A percentile compares a stretch with the other conserved stretches of the same genome.
These are phyloP conservation scores for Symphodus melops DNA, from an alignment of 2,113 vertebrate species.

Conservation along the genomic window DNA sequence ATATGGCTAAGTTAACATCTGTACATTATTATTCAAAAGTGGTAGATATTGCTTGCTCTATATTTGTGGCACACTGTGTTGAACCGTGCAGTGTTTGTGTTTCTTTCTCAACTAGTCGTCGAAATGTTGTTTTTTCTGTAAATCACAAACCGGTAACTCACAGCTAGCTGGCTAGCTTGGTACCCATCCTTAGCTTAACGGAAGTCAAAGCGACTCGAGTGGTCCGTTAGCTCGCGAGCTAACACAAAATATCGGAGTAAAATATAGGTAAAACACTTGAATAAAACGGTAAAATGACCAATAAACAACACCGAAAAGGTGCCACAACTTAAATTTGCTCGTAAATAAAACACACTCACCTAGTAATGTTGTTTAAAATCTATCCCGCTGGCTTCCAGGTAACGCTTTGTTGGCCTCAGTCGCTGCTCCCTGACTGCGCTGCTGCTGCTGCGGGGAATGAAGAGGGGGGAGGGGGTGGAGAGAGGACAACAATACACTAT, in stretches of 20 bases:
- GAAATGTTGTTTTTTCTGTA: background rate
- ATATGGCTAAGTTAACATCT: conserved; percentile 13
- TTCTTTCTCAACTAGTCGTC: fast-evolving
- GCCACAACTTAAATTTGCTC: fast-evolving
- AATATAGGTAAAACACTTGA: conserved; percentile 9
- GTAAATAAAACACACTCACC: conserved; percentile 48
- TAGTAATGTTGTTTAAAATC: conserved; percentile 36
- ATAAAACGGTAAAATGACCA: background rate
- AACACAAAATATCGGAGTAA: conserved; percentile 42
- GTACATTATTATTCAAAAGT: fast-evolving
- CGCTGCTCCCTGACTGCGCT: conserved; percentile 52
- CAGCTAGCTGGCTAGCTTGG: conserved; percentile 29
- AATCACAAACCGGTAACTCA: conserved; percentile 33
- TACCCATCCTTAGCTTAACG: conserved; percentile 59
- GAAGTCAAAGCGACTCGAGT: conserved; percentile 62
- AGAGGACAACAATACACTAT: conserved; percentile 17
- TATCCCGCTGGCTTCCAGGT: conserved; percentile 49
- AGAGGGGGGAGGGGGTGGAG: conserved; percentile 66
- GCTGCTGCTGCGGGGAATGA: conserved; percentile 64
- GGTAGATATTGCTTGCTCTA: fast-evolving
- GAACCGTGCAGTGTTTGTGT: fast-evolving
- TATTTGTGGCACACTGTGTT: background rate
- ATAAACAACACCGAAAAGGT: fast-evolving
- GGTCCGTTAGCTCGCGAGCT: conserved; percentile 58
- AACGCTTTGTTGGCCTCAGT: conserved; percentile 72